Evolutionary conservation across 2,888 invertebrate genomes (phyloP), one percentile per base, ranked within the genome.

Genomic region (Hirtodrosophila duncani): DNA sequence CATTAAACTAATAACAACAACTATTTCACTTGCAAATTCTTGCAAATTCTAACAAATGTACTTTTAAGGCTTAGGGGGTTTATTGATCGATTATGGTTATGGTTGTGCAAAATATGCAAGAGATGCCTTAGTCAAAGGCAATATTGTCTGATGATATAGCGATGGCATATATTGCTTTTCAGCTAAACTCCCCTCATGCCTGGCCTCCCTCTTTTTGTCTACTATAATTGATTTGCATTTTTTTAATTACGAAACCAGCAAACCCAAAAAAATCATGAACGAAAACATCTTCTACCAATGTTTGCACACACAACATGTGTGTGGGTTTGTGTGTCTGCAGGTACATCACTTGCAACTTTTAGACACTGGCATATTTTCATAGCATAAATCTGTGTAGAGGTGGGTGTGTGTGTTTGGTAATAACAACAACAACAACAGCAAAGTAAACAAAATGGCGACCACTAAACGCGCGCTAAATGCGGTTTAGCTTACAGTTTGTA

Each of bases 391-490:
- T 60, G 41, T 24, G 50, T 10, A 17, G 18, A 6, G n/a, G 26
- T 8, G 1, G 1, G 16, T 8, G 1, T 16, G 11, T 1, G 30
- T 0, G 24, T 14, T 52, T 50, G 48, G 39, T 36, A 50, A n/a
- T n/a, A n/a, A n/a, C n/a, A n/a, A n/a, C 62, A 67, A 62, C 60
- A 55, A 58, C 62, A 56, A 46, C 50, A 44, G 31, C 53, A 34
- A 46, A 50, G 61, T 63, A 51, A 55, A 63, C 52, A 49, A 60
- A 60, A 64, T 60, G 60, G 72, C 63, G 70, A 80, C 77, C 77
- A 70, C 77, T 77, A 77, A 77, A 77, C 62, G 70, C 66, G 72
- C 69, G 74, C 78, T 77, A 77, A 77, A 80, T 77, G 80, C 80
- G 77, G 80, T 77, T 74, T 52, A 74, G 70, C 77, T 64, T 48